These are phyloP conservation scores for Platichthys stellatus DNA, from an alignment of 2,113 vertebrate species.

Conservation along the genomic window DNA sequence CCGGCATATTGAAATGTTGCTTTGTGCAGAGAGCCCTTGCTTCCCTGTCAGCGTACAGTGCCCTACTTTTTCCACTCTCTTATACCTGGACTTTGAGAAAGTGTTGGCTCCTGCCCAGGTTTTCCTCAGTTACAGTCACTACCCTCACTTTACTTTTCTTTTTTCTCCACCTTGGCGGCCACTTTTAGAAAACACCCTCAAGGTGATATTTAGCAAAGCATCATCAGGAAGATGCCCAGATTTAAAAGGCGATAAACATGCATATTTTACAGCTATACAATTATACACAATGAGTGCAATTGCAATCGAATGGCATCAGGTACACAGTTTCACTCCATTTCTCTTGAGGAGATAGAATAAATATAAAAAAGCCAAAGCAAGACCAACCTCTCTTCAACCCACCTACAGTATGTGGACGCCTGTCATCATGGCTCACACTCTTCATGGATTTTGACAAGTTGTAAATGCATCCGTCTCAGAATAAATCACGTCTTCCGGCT, in stretches of 20 bases:
- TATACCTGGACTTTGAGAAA: constrained; percentile 37
- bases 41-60: constrained; percentile 50
- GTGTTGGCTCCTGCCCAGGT: constrained; percentile 29
- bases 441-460: not conserved
- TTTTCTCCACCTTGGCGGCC: not conserved
- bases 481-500: not conserved
- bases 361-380: not conserved
- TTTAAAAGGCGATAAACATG: not conserved
- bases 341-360: not conserved
- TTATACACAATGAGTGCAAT: not conserved
- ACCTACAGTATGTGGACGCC: not conserved
- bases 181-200: not conserved
- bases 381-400: not conserved
- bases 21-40: constrained; percentile 41
- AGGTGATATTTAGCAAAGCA: constrained; percentile 3
- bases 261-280: not conserved
- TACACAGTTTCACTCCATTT: not conserved
- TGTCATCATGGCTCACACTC: not conserved
- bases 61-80: constrained; percentile 50
- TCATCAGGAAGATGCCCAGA: not conserved
- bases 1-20: constrained; percentile 45
- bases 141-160: not conserved
- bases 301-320: not conserved
- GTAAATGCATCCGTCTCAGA: not conserved
- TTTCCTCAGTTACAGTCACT: not conserved